Conservation (phyloP, 2,888 invertebrate genomes). For the Scaptomyza parva region DNA sequence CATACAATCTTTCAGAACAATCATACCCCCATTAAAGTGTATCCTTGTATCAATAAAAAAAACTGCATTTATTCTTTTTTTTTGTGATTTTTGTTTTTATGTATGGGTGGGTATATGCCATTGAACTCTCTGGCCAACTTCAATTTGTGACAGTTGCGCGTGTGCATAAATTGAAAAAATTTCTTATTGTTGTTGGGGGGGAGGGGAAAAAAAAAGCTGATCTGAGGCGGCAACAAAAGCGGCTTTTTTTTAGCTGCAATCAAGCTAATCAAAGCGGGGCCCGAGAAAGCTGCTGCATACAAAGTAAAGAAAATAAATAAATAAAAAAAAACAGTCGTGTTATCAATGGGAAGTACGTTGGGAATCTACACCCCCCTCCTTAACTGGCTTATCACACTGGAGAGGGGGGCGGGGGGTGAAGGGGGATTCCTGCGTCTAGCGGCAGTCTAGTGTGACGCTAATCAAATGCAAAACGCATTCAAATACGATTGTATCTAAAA, state of each 20-base stretch:
- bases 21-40: neutral
- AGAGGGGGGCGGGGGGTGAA: constrained; percentile 1
- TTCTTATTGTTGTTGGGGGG: constrained; percentile 27
- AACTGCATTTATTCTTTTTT: constrained; percentile 46
- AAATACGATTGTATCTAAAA: constrained; percentile 31
- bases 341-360: constrained; percentile 42
- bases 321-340: constrained; percentile 7
- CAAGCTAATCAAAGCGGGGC: constrained; percentile 5
- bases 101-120: too few species aligned
- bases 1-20: neutral
- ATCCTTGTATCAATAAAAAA: constrained; percentile 9
- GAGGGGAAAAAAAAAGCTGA: neutral
- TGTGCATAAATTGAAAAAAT: constrained; percentile 57
- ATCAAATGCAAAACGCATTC: constrained; percentile 47
- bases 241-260: constrained; percentile 40
- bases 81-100: neutral
- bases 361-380: neutral
- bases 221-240: constrained; percentile 47
- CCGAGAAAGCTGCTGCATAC: constrained; percentile 46
- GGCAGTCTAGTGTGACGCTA: constrained; percentile 54
- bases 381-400: constrained; percentile 43
- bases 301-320: constrained; percentile 2
- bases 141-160: constrained; percentile 49
- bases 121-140: constrained; percentile 59
- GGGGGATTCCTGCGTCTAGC: constrained; percentile 44